These are phyloP conservation scores for Chaenocephalus aceratus DNA, from an alignment of 2,113 vertebrate species.

Conservation along the genomic window DNA sequence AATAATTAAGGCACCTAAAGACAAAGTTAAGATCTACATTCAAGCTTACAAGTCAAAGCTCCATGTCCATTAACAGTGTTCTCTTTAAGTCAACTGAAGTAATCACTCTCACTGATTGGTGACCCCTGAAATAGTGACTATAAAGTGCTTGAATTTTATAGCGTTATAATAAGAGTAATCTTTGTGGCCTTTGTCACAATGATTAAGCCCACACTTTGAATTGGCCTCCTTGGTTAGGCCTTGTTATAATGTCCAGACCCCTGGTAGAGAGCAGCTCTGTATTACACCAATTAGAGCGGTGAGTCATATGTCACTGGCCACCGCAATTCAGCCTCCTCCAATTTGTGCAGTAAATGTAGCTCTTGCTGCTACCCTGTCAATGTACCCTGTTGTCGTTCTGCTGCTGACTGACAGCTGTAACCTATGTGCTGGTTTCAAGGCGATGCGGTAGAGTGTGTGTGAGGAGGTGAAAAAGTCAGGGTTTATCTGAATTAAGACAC, in stretches of 20 bases:
- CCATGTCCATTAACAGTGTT: background rate
- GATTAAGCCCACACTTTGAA: conserved; percentile 41
- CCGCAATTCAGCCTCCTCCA: conserved; percentile 38
- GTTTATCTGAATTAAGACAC: background rate
- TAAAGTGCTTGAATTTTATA: conserved; percentile 25
- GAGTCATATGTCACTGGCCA: conserved; percentile 76
- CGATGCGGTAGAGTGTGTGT: background rate
- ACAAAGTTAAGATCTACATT: background rate
- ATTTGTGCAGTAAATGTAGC: conserved; percentile 43
- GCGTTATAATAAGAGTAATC: conserved; percentile 39
- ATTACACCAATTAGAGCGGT: conserved; percentile 70
- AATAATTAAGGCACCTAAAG: background rate
- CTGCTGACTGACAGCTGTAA: conserved; percentile 32
- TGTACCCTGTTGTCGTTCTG: background rate
- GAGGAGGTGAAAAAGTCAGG: background rate
- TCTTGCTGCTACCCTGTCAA: conserved; percentile 20
- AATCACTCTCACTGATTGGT: background rate
- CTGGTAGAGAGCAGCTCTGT: conserved; percentile 58
- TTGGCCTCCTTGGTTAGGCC: conserved; percentile 42
- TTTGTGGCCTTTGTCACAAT: conserved; percentile 42
- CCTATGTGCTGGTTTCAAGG: background rate
- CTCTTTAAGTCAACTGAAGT: conserved; percentile 5
- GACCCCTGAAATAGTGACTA: background rate
- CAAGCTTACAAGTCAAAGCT: background rate
- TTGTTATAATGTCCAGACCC: conserved; percentile 51